Conservation (phyloP, 35 echinoderm and acorn worm genomes). For the Acanthaster planci region DNA sequence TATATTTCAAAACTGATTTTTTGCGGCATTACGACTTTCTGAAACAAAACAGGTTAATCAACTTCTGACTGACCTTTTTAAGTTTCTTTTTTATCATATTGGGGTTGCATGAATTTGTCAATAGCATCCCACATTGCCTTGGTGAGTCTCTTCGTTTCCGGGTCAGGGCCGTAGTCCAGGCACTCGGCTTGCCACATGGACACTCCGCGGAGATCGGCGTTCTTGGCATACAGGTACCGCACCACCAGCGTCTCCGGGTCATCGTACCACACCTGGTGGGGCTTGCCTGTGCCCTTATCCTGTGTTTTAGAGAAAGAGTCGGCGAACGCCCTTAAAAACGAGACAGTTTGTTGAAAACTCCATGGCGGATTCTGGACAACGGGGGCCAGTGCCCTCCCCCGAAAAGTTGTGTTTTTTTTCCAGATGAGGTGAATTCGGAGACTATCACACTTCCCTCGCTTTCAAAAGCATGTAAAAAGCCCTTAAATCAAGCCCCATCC, state of each 20-base stretch:
- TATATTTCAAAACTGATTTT: too few relatives aligned
- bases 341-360: not conserved
- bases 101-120: not conserved
- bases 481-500: not conserved
- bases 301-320: not conserved
- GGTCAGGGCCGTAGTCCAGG: slow-evolving; percentile 56
- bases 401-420: not conserved
- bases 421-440: too few relatives aligned
- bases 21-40: too few relatives aligned
- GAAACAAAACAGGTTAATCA: too few relatives aligned
- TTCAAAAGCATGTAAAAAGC: too few relatives aligned
- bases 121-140: slow-evolving; percentile 79
- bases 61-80: too few relatives aligned
- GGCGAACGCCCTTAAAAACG: not conserved
- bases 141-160: slow-evolving; percentile 23
- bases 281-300: not conserved
- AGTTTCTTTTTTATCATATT: too few relatives aligned
- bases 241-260: slow-evolving; percentile 45
- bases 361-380: not conserved
- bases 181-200: slow-evolving; percentile 45
- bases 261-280: slow-evolving; percentile 73
- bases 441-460: not conserved
- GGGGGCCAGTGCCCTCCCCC: not conserved
- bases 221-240: slow-evolving; percentile 39
- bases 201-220: slow-evolving; percentile 39